A percentile compares a stretch with the other conserved stretches of the same genome.
phyloP scores from a whole-genome alignment of 2,888 invertebrate species.

The Oligia strigilis region DNA sequence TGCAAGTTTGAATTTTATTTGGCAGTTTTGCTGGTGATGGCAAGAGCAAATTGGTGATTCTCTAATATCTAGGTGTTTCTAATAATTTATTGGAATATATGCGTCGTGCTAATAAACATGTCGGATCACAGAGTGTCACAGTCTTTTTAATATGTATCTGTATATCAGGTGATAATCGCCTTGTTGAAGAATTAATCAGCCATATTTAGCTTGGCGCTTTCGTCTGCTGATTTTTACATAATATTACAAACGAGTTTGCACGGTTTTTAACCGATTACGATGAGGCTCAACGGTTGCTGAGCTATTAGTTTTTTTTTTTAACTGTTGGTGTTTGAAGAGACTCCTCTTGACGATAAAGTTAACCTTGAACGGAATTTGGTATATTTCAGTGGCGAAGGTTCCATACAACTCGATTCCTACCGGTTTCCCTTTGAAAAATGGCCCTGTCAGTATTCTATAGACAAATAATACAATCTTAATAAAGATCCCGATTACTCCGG shows the following conservation, averaged over 20 bases:
- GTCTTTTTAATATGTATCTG: slow-evolving; percentile 69
- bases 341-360: not conserved
- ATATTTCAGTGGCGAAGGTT: no score
- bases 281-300: slow-evolving; percentile 36
- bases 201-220: slow-evolving; percentile 61
- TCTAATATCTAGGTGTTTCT: slow-evolving; percentile 75
- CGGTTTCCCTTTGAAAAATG: no score
- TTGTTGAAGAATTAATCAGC: slow-evolving; percentile 73
- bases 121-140: slow-evolving; percentile 66
- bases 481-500: no score
- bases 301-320: slow-evolving; percentile 45
- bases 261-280: slow-evolving; percentile 39
- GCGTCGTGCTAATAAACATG: slow-evolving; percentile 79
- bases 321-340: slow-evolving; percentile 2
- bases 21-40: slow-evolving; percentile 34
- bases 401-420: no score
- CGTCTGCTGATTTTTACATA: slow-evolving; percentile 53
- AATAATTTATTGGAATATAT: slow-evolving; percentile 78
- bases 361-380: not conserved
- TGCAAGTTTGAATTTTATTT: slow-evolving; percentile 50
- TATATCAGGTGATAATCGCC: slow-evolving; percentile 75
- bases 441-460: no score
- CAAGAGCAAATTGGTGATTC: slow-evolving; percentile 54
- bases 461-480: no score
- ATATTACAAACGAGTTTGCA: slow-evolving; percentile 54